phyloP scores from a whole-genome alignment of 2,797 vertebrate genomes.

The Hephaestus fuliginosus region DNA sequence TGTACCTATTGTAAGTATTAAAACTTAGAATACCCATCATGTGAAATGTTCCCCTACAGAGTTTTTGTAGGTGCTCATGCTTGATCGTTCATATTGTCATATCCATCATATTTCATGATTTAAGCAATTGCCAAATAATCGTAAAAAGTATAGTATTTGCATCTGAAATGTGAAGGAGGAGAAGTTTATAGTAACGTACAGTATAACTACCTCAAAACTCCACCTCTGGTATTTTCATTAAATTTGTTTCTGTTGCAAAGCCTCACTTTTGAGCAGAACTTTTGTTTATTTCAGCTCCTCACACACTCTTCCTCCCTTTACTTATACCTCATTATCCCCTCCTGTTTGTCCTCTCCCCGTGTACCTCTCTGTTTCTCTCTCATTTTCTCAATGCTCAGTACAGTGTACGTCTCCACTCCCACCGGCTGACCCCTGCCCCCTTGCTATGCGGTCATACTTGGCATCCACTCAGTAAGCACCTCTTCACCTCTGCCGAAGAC shows the following conservation, averaged over 20 bases:
- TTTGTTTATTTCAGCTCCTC: neutral
- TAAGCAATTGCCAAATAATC: too few species aligned
- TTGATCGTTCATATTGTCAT: too few species aligned
- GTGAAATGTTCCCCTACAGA: too few species aligned
- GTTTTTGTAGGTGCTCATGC: too few species aligned
- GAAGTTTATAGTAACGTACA: neutral
- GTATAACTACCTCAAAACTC: too few species aligned
- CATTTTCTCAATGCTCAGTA: slow-evolving; percentile 8
- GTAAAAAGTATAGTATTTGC: neutral
- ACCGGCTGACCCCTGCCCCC: slow-evolving; percentile 41
- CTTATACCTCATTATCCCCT: slow-evolving; percentile 3
- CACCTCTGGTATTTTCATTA: neutral
- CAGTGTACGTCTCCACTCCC: slow-evolving; percentile 23
- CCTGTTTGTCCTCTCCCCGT: slow-evolving; percentile 9
- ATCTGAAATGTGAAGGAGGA: neutral
- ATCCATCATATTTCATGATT: too few species aligned
- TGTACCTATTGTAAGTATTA: too few species aligned
- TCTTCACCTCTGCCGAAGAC: slow-evolving; percentile 65
- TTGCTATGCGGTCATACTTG: slow-evolving; percentile 64
- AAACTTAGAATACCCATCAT: too few species aligned
- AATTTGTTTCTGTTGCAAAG: neutral
- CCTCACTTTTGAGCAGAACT: neutral
- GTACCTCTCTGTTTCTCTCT: slow-evolving; percentile 2
- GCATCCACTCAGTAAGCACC: slow-evolving; percentile 60
- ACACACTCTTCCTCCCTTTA: neutral